These are phyloP conservation scores for Genyomyrus donnyi DNA, from an alignment of 2,113 vertebrate species.

Conservation along the genomic window DNA sequence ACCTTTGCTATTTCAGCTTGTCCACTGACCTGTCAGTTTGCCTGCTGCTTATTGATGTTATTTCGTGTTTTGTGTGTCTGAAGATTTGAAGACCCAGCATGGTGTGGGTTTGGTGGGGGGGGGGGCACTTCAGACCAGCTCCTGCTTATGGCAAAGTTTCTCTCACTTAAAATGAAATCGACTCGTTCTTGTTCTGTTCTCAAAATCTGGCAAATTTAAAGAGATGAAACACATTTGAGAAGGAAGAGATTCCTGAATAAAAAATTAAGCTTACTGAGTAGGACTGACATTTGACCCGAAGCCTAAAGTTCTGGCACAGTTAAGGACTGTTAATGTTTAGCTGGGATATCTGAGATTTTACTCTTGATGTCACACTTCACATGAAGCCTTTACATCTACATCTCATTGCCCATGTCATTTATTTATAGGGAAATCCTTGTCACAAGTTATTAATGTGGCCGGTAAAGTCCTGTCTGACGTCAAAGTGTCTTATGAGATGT, in stretches of 20 bases:
- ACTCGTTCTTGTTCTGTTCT: conserved; percentile 76
- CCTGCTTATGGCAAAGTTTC: conserved; percentile 45
- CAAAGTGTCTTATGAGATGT: not conserved
- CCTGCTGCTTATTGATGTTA: conserved; percentile 99
- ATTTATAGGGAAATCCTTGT: not conserved
- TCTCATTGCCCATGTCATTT: not conserved
- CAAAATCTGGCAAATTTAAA: conserved; percentile 72
- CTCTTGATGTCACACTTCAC: not conserved
- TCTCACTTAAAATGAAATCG: conserved; percentile 80
- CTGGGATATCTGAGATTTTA: not conserved
- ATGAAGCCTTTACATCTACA: not conserved
- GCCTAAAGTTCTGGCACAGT: conserved; percentile 94
- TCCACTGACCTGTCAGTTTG: conserved; percentile 87
- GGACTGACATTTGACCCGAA: conserved; percentile 80
- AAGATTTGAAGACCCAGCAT: conserved; percentile 91
- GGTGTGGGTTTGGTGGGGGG: conserved; percentile 37
- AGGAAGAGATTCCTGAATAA: conserved; percentile 35
- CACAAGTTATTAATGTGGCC: not conserved
- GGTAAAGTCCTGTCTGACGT: not conserved
- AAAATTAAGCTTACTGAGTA: conserved; percentile 65
- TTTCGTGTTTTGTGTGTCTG: conserved; percentile 96
- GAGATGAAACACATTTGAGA: conserved; percentile 41
- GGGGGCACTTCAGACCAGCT: not conserved
- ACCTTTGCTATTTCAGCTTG: conserved; percentile 85
- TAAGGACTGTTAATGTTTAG: conserved; percentile 69